These are phyloP conservation scores for Cenopis cana DNA, from an alignment of 2,888 invertebrate genomes.

Conservation along the genomic window DNA sequence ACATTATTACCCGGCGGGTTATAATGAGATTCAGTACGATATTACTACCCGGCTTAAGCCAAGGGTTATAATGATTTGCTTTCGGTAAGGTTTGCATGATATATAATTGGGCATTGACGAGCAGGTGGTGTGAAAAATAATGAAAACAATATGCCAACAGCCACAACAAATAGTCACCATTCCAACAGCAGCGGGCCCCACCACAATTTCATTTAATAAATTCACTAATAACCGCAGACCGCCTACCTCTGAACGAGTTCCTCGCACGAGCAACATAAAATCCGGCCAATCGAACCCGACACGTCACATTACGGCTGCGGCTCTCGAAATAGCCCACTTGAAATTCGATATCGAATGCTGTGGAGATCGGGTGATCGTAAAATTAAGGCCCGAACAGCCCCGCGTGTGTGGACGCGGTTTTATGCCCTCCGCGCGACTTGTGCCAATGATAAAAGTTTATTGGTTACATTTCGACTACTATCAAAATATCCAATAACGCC, in stretches of 20 bases:
- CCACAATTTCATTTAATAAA: conserved; percentile 72
- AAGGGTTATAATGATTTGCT: too few species aligned
- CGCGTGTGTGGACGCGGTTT: conserved; percentile 50
- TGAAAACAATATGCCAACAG: neutral
- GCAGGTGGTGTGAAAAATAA: too few species aligned
- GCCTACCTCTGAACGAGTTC: conserved; percentile 60
- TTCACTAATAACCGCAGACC: conserved; percentile 72
- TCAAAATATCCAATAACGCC: conserved; percentile 71
- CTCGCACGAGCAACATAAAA: conserved; percentile 74
- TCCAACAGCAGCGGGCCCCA: conserved; percentile 48
- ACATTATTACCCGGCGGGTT: too few species aligned
- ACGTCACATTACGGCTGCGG: conserved; percentile 74
- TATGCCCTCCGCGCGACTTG: conserved; percentile 66
- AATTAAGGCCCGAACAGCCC: conserved; percentile 68
- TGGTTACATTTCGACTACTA: conserved; percentile 72
- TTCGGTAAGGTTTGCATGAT: too few species aligned
- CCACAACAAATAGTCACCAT: conserved; percentile 16
- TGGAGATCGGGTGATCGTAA: conserved; percentile 75
- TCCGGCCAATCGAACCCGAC: conserved; percentile 77
- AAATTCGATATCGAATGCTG: conserved; percentile 76
- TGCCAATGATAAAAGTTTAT: conserved; percentile 77
- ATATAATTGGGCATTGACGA: too few species aligned
- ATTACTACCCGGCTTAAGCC: too few species aligned
- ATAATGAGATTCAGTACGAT: too few species aligned
- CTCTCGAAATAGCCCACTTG: conserved; percentile 77